A percentile compares a stretch with the other conserved stretches of the same genome.
phyloP scores from a whole-genome alignment of 2,888 invertebrate species.

The Spisula subtruncata region DNA sequence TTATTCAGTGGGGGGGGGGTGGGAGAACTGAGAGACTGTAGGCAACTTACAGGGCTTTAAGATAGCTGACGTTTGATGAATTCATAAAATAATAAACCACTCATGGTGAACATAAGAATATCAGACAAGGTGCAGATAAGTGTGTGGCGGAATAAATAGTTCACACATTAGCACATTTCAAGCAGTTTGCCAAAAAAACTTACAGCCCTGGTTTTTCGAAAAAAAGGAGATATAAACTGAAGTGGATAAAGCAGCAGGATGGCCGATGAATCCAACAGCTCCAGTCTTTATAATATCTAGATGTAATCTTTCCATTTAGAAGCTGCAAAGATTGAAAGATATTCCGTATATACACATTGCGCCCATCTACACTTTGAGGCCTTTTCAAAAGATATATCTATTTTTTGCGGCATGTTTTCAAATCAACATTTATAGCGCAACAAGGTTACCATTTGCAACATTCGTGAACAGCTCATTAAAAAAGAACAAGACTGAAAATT shows the following conservation, averaged over 20 bases:
- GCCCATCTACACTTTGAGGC: not conserved
- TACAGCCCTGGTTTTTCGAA: conserved; percentile 13
- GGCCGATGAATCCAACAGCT: not conserved
- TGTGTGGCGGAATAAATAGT: conserved; percentile 9
- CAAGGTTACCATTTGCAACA: not conserved
- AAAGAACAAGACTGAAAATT: too few relatives aligned
- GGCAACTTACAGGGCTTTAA: conserved; percentile 1
- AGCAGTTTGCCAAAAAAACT: conserved; percentile 24
- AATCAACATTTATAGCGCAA: not conserved
- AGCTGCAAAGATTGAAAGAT: conserved; percentile 6
- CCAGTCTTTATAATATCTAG: not conserved
- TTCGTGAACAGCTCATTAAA: too few relatives aligned
- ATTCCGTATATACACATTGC: not conserved
- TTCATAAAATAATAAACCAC: conserved; percentile 16
- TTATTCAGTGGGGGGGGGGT: not conserved
- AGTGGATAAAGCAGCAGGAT: conserved; percentile 24
- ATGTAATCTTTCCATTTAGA: conserved; percentile 15
- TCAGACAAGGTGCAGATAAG: not conserved
- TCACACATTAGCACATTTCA: conserved; percentile 24
- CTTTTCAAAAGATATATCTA: not conserved
- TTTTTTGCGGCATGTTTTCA: not conserved
- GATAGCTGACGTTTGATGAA: conserved; percentile 3
- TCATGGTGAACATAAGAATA: not conserved
- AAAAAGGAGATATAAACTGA: conserved; percentile 6
- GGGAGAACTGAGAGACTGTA: not conserved